Base-by-base conservation (phyloP, 2,888 invertebrate species). In the Morpho helenor region DNA sequence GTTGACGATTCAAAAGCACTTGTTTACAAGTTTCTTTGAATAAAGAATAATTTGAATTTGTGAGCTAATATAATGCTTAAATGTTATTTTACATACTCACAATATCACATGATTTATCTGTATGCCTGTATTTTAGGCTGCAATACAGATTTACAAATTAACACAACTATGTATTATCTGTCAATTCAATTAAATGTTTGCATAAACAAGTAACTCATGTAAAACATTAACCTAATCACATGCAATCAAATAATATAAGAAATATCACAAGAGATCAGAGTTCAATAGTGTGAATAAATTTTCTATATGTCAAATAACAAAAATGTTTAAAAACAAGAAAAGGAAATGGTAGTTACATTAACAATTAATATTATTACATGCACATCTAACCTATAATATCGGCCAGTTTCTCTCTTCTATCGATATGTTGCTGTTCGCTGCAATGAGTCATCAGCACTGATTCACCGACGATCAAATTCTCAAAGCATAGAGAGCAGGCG, bases 401-500 rank as follows among this genome's bases (percentile, higher is more conserved):
- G 40, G 52, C 56, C 9, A 88, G 61, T 61, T 73, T 77, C 6
- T 84, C 77, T 45, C 73, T 77, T 5, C 80, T 72, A 2, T 81
- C 79, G 0, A 82, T 45, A 57, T 90, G 90, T 4, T 77, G 76
- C 0, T 71, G 64, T 0, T 79, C 79, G 0, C 70, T 61, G 45
- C 88, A 88, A 52, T 90, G 91, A 0, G 78, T 77, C 82, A 90
- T 90, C 2, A 90, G 63, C 0, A 88, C 71, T 0, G 88, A 89
- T 62, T 90, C 90, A 0, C 90, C 90, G 0, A 84, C 64, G 0
- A 90, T 90, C 6, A 78, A 60, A 65, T 81, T 86, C 50, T 88
- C 89, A 55, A 90, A 88, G 66, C 90, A 90, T 1, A 90, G 65
- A 0, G 91, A 79, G 55, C 90, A 90, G 7, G 91, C 90, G 3